phyloP scores from a whole-genome alignment of 2,888 invertebrate genomes.

The Hypomecis punctinalis region DNA sequence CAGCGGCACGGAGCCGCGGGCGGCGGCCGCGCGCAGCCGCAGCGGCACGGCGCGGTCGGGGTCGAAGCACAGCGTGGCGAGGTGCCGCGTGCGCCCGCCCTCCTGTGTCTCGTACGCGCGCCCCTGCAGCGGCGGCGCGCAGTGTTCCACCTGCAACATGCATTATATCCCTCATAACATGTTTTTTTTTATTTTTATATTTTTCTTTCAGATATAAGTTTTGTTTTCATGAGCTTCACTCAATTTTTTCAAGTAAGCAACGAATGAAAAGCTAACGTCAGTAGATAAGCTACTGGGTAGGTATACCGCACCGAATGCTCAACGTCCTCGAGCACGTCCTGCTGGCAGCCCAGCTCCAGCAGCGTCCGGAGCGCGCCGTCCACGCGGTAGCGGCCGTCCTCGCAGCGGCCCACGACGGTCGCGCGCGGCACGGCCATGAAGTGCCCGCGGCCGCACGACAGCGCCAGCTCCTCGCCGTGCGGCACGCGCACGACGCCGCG shows the following conservation, averaged over 20 bases:
- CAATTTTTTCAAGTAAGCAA: no score
- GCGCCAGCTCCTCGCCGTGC: conserved; percentile 61
- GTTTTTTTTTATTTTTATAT: no score
- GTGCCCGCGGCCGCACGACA: conserved; percentile 68
- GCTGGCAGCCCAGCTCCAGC: conserved; percentile 78
- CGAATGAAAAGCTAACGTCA: background rate
- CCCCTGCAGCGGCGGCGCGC: conserved; percentile 68
- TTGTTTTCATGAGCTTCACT: no score
- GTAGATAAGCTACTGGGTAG: background rate
- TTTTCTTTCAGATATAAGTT: no score
- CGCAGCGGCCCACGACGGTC: conserved; percentile 58
- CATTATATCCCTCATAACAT: no score
- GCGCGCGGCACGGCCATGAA: conserved; percentile 68
- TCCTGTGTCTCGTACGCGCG: conserved; percentile 66
- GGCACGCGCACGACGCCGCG: conserved; percentile 52
- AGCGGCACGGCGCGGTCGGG: conserved; percentile 60
- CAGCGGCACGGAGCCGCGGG: conserved; percentile 50
- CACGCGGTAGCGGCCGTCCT: conserved; percentile 64
- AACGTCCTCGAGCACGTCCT: conserved; percentile 75
- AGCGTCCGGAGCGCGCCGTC: conserved; percentile 60
- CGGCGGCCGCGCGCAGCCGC: conserved; percentile 64
- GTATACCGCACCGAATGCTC: conserved; percentile 61
- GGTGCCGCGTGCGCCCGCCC: conserved; percentile 55
- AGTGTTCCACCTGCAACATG: conserved; percentile 61
- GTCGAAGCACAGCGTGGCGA: conserved; percentile 74